Percentiles rank a stretch among this genome's conserved stretches.
Evolutionary conservation across 2,797 vertebrate species (phyloP).

Genomic region (Enteromius treurensis): DNA sequence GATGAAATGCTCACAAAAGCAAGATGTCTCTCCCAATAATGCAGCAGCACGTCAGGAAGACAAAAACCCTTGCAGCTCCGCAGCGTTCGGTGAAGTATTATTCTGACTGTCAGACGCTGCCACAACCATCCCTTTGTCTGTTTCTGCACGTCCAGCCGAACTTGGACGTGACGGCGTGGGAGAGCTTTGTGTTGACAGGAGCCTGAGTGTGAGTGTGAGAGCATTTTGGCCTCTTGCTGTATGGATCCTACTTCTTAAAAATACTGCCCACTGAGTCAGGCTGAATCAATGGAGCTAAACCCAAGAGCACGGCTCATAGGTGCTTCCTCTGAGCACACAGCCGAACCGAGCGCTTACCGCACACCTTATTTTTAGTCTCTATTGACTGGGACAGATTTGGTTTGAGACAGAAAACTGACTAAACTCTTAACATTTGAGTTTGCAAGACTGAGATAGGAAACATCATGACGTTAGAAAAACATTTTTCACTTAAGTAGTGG

Average conservation of each 20-base stretch:
- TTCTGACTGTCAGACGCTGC: neutral
- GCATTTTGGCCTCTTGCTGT: slow-evolving; percentile 29
- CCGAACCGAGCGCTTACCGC: slow-evolving; percentile 16
- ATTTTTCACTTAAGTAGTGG: neutral
- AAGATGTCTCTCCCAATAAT: slow-evolving; percentile 39
- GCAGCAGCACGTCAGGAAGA: slow-evolving; percentile 32
- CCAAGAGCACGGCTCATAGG: slow-evolving; percentile 35
- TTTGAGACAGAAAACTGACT: slow-evolving; percentile 53
- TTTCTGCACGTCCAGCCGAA: neutral
- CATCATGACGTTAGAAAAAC: slow-evolving; percentile 38
- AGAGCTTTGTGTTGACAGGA: slow-evolving; percentile 15
- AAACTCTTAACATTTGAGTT: slow-evolving; percentile 36
- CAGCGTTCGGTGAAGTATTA: neutral
- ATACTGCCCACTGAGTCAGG: slow-evolving; percentile 44
- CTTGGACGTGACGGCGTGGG: slow-evolving; percentile 26
- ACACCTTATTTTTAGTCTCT: slow-evolving; percentile 76
- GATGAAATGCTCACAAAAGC: slow-evolving; percentile 47
- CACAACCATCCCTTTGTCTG: neutral
- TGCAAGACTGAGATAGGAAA: slow-evolving; percentile 31
- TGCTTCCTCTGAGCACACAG: slow-evolving; percentile 39
- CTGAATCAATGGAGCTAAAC: slow-evolving; percentile 48
- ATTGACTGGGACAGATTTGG: slow-evolving; percentile 74
- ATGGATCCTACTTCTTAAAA: slow-evolving; percentile 46
- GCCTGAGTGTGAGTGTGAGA: slow-evolving; percentile 16
- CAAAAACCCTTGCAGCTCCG: slow-evolving; percentile 19